Percentiles rank a stretch among this genome's conserved stretches.
These are phyloP conservation scores for Leptinotarsa undecemlineata DNA, from an alignment of 1,140 invertebrate species.

Conservation along the genomic window DNA sequence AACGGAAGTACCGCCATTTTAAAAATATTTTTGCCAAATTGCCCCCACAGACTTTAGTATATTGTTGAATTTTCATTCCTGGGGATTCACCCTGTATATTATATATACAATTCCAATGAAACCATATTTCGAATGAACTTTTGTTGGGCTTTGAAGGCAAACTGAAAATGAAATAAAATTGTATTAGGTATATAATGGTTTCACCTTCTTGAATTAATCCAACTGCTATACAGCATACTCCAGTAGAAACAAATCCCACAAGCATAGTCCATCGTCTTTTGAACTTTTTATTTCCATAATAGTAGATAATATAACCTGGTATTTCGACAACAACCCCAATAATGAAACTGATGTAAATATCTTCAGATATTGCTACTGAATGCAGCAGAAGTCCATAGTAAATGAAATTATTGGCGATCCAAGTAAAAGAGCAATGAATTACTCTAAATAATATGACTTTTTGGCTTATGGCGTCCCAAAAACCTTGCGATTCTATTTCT, in stretches of 20 bases:
- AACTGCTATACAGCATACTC: slow-evolving; percentile 54
- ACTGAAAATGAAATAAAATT: neutral
- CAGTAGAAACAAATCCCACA: slow-evolving; percentile 57
- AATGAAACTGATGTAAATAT: slow-evolving; percentile 60
- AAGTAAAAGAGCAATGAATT: too few species aligned
- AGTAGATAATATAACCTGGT: slow-evolving; percentile 60
- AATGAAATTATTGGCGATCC: slow-evolving; percentile 58
- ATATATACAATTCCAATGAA: too few species aligned
- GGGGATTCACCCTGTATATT: too few species aligned
- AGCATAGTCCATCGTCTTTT: slow-evolving; percentile 63
- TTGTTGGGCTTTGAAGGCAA: too few species aligned
- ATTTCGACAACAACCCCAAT: slow-evolving; percentile 60
- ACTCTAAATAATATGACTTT: too few species aligned
- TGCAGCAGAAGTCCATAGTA: slow-evolving; percentile 70
- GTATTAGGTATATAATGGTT: neutral
- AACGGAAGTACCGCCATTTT: too few species aligned
- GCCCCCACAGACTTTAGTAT: too few species aligned
- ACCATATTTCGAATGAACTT: too few species aligned
- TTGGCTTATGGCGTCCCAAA: too few species aligned
- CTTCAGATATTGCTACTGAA: slow-evolving; percentile 63
- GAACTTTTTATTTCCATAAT: slow-evolving; percentile 60
- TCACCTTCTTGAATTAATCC: slow-evolving; percentile 54
- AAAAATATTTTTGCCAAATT: too few species aligned
- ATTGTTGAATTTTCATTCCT: too few species aligned
- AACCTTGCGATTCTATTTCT: too few species aligned